A percentile compares a stretch with the other conserved stretches of the same genome.
Conservation (phyloP, 2,797 vertebrate species). For the Scyliorhinus canicula region DNA sequence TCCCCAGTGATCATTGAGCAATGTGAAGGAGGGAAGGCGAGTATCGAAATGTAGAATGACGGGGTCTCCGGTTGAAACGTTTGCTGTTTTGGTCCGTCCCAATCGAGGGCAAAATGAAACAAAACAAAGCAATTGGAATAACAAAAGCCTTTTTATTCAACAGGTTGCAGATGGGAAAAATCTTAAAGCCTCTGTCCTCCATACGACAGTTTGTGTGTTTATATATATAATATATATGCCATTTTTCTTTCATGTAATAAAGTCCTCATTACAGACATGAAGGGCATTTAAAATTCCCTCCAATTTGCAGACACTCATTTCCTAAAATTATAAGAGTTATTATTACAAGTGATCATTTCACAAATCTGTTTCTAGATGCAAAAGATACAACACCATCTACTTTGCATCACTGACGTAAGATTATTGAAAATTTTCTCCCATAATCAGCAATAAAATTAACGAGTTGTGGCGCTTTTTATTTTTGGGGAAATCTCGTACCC, state of each 20-base stretch:
- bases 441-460: slow-evolving; percentile 29
- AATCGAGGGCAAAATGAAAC: background rate
- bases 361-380: background rate
- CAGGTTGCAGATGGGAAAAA: background rate
- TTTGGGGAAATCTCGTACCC: background rate
- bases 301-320: background rate
- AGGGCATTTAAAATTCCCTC: slow-evolving; percentile 23
- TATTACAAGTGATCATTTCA: background rate
- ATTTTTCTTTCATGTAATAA: slow-evolving; percentile 21
- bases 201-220: background rate
- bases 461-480: background rate
- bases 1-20: background rate
- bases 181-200: background rate
- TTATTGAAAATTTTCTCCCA: background rate
- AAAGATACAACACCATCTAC: background rate
- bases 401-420: background rate
- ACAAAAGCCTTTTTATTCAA: slow-evolving; percentile 11
- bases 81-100: background rate
- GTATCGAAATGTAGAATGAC: background rate
- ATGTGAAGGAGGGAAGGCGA: background rate
- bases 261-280: background rate
- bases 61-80: background rate
- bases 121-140: background rate
- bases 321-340: background rate
- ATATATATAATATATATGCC: background rate